Evolutionary conservation across 2,888 invertebrate genomes (phyloP).

Genomic region (Sinhomidia bicolor): DNA sequence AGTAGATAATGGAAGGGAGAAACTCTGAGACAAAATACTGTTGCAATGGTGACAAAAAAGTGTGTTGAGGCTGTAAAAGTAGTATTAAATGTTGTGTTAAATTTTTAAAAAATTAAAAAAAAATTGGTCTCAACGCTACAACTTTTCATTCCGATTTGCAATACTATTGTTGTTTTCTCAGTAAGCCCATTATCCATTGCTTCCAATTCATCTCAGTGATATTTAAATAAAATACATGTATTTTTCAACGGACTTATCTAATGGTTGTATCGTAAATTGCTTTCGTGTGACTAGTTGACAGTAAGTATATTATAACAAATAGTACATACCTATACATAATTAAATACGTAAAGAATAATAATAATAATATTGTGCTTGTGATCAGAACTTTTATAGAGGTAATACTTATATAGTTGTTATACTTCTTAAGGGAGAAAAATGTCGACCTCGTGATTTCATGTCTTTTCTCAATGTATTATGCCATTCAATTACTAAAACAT

Average conservation of each 20-base stretch:
- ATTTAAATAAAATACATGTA: conserved; percentile 46
- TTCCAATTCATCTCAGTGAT: conserved; percentile 54
- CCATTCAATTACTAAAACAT: conserved; percentile 29
- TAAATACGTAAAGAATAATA: background rate
- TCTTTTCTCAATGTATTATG: conserved; percentile 46
- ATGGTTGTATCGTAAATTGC: conserved; percentile 22
- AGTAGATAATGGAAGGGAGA: background rate
- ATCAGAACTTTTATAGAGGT: conserved; percentile 26
- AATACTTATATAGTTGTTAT: background rate
- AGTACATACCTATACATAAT: no score
- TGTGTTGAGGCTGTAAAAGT: background rate
- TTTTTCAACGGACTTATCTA: conserved; percentile 43
- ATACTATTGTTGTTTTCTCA: background rate
- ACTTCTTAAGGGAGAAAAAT: background rate
- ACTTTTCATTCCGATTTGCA: background rate
- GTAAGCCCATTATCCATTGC: conserved; percentile 31
- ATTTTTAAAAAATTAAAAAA: background rate
- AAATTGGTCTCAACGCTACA: background rate
- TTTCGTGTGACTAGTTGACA: conserved; percentile 11
- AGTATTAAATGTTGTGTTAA: background rate
- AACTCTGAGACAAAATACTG: background rate
- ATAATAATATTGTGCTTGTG: conserved; percentile 35
- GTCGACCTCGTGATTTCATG: conserved; percentile 60
- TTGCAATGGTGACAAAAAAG: background rate
- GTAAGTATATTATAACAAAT: background rate